Evolutionary conservation across 1,140 invertebrate species (phyloP), one percentile per base, ranked within the genome.

Genomic region (Bombus huntii): DNA sequence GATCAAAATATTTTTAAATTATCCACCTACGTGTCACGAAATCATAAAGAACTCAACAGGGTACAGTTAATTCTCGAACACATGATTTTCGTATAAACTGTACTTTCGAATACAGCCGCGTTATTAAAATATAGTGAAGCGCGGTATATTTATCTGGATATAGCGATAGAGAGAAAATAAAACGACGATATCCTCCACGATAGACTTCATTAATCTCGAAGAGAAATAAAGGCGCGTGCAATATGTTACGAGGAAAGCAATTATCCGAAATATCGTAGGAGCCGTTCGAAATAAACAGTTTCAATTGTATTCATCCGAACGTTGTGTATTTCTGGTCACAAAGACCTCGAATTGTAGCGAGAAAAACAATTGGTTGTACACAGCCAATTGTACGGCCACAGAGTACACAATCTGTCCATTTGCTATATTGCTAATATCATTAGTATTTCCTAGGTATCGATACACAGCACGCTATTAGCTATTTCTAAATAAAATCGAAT

Each of bases 261-360:
- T 79, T 47, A 66, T 13, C 22, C 31, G 39, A 42, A 78, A 78
- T 78, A 44, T 44, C 59, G 42, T 47, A 34, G 39, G 42, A 47
- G 34, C 18, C 10, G 39, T 66, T 44, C 42, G 42, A 79, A 79
- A 79, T 79, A 68, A 79, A 79, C 39, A 65, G 25, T 9, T 18
- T 34, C n/a, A 39, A 79, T 68, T 47, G n/a, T 22, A 66, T 78
- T 5, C 18, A 28, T 12, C 59, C 28, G 59, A 13, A 13, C 15
- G 22, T 42, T 65, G 25, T 13, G 59, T 37, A 31, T 62, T 25
- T n/a, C 25, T 78, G 59, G n/a, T 31, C 37, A 10, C 39, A 12
- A 5, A 42, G 28, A 42, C 18, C 59, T 25, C 5, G 39, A 0
- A 34, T 31, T 25, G n/a, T 44, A 25, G 5, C 18, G 59, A 34